phyloP scores from a whole-genome alignment of 2,797 vertebrate species.

The Pelodytes ibericus region DNA sequence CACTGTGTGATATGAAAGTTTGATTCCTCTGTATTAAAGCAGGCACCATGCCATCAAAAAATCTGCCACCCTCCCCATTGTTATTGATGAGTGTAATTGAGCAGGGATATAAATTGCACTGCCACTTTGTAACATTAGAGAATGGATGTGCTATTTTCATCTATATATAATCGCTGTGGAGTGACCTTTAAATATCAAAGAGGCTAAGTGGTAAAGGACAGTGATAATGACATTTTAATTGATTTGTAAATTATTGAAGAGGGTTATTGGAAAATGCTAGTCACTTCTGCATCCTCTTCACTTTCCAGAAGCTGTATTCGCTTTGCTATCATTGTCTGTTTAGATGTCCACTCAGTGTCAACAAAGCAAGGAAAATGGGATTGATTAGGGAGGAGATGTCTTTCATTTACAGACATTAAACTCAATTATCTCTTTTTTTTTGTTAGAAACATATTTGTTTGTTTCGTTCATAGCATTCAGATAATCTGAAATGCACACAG shows the following conservation, averaged over 20 bases:
- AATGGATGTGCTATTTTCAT: slow-evolving; percentile 64
- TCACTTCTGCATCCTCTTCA: slow-evolving; percentile 27
- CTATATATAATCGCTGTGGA: slow-evolving; percentile 67
- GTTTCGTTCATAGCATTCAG: too few species aligned
- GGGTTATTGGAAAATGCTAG: slow-evolving; percentile 59
- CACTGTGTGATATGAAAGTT: neutral
- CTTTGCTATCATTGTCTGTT: slow-evolving; percentile 12
- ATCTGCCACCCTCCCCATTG: slow-evolving; percentile 27
- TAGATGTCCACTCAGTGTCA: neutral
- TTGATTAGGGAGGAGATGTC: slow-evolving; percentile 6
- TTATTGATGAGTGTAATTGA: slow-evolving; percentile 58
- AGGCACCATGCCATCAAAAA: slow-evolving; percentile 52
- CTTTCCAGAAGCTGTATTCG: slow-evolving; percentile 9
- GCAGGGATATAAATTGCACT: slow-evolving; percentile 59
- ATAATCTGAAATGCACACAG: too few species aligned
- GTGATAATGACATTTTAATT: slow-evolving; percentile 78
- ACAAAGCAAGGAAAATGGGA: slow-evolving; percentile 1
- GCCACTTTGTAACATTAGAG: slow-evolving; percentile 58
- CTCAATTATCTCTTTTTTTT: neutral
- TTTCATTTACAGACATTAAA: neutral
- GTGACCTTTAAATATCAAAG: slow-evolving; percentile 76
- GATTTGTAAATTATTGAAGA: slow-evolving; percentile 78
- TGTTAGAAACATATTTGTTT: too few species aligned
- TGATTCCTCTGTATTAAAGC: slow-evolving; percentile 11
- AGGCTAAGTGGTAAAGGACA: slow-evolving; percentile 68